Evolutionary conservation across 2,888 invertebrate species (phyloP).

Genomic region (Norana najaformis): DNA sequence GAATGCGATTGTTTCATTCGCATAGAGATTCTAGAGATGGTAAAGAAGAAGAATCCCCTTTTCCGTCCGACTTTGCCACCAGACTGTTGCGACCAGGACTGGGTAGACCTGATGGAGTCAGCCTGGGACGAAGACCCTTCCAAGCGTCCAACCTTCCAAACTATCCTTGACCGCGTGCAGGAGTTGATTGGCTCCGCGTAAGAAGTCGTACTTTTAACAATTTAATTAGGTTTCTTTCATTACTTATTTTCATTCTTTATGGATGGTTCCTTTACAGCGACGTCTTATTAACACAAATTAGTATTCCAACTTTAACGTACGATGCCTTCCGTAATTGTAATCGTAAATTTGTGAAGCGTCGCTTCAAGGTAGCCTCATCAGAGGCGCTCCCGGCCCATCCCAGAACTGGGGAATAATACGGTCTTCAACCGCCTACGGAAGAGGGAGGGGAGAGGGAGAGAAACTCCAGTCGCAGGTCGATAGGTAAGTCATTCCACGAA

Average conservation of each 20-base stretch:
- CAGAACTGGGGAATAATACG: no score
- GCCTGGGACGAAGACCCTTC: slow-evolving; percentile 28
- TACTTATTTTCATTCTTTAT: background rate
- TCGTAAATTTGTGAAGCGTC: no score
- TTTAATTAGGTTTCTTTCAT: background rate
- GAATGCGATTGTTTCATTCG: background rate
- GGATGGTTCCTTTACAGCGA: no score
- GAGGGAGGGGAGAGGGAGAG: no score
- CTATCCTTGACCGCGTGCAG: slow-evolving; percentile 72
- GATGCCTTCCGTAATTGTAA: no score
- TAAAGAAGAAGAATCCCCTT: slow-evolving; percentile 71
- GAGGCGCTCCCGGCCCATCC: no score
- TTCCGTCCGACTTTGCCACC: slow-evolving; percentile 76
- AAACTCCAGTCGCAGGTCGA: no score
- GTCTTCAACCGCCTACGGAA: no score
- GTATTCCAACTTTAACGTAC: no score
- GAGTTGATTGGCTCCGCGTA: slow-evolving; percentile 62
- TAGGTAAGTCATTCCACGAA: no score
- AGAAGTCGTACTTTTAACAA: background rate
- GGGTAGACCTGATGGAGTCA: slow-evolving; percentile 20
- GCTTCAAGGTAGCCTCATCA: no score
- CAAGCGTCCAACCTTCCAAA: slow-evolving; percentile 23
- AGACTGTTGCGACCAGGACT: slow-evolving; percentile 31
- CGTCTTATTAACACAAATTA: no score
- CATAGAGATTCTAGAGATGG: slow-evolving; percentile 79